Percentiles rank a stretch among this genome's conserved stretches.
phyloP scores from a whole-genome alignment of 2,797 vertebrate species.

The Helarctos malayanus region DNA sequence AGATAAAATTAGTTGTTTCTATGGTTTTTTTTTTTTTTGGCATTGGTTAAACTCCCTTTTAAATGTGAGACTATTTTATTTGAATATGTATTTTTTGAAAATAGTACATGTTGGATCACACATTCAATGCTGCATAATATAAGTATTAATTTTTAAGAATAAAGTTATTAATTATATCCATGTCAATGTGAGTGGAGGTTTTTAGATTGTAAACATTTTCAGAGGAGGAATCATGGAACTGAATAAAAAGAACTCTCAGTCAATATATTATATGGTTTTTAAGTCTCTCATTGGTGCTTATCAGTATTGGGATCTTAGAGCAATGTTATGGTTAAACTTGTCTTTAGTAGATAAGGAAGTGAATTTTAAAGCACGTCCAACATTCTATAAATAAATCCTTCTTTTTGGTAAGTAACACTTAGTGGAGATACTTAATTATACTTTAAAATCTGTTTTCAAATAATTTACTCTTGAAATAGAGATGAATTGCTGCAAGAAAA shows the following conservation, averaged over 20 bases:
- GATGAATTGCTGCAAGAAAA: conserved; percentile 20
- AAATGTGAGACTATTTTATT: conserved; percentile 9
- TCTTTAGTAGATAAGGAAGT: not conserved
- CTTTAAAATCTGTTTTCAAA: conserved; percentile 53
- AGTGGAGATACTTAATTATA: not conserved
- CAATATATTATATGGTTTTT: not conserved
- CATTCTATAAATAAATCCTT: not conserved
- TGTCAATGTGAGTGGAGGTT: not conserved
- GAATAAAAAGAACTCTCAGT: not conserved
- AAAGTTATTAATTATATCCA: not conserved
- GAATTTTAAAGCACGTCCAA: not conserved
- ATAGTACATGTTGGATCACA: not conserved
- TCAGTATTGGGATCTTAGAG: not conserved
- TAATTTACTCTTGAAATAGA: conserved; percentile 4
- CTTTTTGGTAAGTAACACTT: not conserved
- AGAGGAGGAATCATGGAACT: not conserved
- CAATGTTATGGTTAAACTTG: not conserved
- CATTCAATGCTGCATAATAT: not conserved
- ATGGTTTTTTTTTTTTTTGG: not conserved
- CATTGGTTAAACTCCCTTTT: not conserved
- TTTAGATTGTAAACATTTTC: not conserved
- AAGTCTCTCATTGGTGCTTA: not conserved
- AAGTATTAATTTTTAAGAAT: not conserved
- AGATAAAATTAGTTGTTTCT: not conserved
- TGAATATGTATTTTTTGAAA: not conserved